These are phyloP conservation scores for Drosophila lacicola DNA, from an alignment of 2,888 invertebrate species.

Conservation along the genomic window DNA sequence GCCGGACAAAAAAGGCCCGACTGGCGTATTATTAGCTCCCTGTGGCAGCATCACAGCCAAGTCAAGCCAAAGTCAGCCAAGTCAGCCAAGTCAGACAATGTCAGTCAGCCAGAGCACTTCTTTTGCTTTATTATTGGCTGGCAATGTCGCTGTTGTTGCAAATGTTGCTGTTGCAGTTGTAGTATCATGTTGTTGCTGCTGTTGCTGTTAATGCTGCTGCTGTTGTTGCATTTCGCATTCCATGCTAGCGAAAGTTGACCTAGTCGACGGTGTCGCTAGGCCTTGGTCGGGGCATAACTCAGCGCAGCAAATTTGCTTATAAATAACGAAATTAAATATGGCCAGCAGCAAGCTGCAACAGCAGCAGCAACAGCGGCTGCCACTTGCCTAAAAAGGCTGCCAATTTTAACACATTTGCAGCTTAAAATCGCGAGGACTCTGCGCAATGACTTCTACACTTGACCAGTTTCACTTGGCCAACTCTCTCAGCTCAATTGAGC, in stretches of 20 bases:
- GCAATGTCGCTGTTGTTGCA: conserved; percentile 63
- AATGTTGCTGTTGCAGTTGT: conserved; percentile 33
- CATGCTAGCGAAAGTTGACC: conserved; percentile 83
- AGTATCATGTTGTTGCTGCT: conserved; percentile 35
- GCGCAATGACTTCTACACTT: conserved; percentile 26
- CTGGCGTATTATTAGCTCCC: conserved; percentile 74
- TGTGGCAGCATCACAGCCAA: conserved; percentile 53
- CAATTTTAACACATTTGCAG: conserved; percentile 71
- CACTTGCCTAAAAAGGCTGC: conserved; percentile 60
- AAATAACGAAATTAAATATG: conserved; percentile 81
- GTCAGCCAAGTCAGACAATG: conserved; percentile 66
- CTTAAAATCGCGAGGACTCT: conserved; percentile 32
- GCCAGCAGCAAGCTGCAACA: conserved; percentile 60
- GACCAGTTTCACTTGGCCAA: conserved; percentile 53
- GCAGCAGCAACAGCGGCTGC: conserved; percentile 35
- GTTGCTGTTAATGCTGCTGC: conserved; percentile 43
- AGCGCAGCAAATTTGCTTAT: conserved; percentile 75
- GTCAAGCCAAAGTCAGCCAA: conserved; percentile 52
- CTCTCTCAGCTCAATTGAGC: conserved; percentile 41
- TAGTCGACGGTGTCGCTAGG: conserved; percentile 79
- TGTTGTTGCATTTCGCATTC: conserved; percentile 77
- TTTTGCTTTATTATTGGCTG: conserved; percentile 80
- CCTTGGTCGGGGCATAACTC: conserved; percentile 67
- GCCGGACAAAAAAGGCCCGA: conserved; percentile 64
- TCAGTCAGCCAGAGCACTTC: conserved; percentile 80